Evolutionary conservation across 2,888 invertebrate genomes (phyloP), one percentile per base, ranked within the genome.

Genomic region (Bhutanitis thaidina): DNA sequence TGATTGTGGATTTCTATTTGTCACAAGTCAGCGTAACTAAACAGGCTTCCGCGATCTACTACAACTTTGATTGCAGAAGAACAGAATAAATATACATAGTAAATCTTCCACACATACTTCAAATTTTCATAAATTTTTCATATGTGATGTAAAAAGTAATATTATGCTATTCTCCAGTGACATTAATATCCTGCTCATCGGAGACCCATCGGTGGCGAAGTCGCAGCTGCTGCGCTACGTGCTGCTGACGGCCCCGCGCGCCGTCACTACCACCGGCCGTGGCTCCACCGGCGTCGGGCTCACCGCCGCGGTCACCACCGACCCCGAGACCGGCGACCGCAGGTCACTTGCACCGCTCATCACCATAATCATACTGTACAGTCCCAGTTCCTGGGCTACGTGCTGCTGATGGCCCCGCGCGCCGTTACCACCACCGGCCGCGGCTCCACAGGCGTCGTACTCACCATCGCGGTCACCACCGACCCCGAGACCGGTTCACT

Each of bases 171-270:
- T 13, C 20, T 27, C 0, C 66, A 90, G 90, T 43, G 93, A 93
- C 77, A 96, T 98, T 58, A 98, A 98, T 80, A 90, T 98, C 34
- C 91, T 98, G 34, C 90, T 99, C 1, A 98, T 99, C 69, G 99
- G 99, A 39, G 99, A 99, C 90, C 99, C 99, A 0, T 98, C 98
- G 46, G 99, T 99, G 34, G 99, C 99, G 1, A 99, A 99, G 87
- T 99, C 99, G 0, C 99, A 99, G 78, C 86, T 97, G 46, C 80
- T 97, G 4, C 93, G 99, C 9, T 99, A 99, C 75, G 99, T 99
- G 0, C 84, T 99, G 54, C 92, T 94, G 74, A 97, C 97, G 0
- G 99, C 99, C 0, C 98, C 99, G 0, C 90, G 99, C 15, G 99
- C 99, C 10, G 96, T 99, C 71, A 93, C 98, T 14, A 99, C 99